A percentile compares a stretch with the other conserved stretches of the same genome.
These are phyloP conservation scores for Perizoma affinitatum DNA, from an alignment of 2,888 invertebrate genomes.

Conservation along the genomic window DNA sequence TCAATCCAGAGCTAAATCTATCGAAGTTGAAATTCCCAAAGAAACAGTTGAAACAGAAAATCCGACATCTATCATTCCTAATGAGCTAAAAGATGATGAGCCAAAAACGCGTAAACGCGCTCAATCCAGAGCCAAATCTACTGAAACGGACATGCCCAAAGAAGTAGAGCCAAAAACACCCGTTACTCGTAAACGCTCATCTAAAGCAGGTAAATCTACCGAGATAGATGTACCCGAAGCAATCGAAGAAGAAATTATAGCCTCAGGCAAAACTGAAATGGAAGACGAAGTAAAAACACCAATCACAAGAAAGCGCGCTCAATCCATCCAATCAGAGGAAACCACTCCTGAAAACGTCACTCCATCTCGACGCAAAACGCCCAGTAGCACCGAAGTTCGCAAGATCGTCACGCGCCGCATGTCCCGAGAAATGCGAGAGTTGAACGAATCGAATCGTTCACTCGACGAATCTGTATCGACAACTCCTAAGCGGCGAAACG, in stretches of 20 bases:
- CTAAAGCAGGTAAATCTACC: constrained; percentile 48
- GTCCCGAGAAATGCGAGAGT: constrained; percentile 66
- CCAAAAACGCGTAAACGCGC: constrained; percentile 62
- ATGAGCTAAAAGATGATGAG: not conserved
- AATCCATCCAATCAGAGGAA: constrained; percentile 54
- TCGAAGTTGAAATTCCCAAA: too few species aligned
- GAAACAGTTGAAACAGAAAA: too few species aligned
- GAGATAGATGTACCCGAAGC: constrained; percentile 35
- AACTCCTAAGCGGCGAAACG: constrained; percentile 59
- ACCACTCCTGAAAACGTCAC: constrained; percentile 53
- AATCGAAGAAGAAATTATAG: constrained; percentile 7
- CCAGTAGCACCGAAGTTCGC: constrained; percentile 62
- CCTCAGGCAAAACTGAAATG: constrained; percentile 24
- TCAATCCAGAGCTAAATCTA: constrained; percentile 40
- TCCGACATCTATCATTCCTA: too few species aligned
- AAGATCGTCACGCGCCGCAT: constrained; percentile 69
- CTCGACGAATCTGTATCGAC: constrained; percentile 51
- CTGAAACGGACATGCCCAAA: constrained; percentile 47
- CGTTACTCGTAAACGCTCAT: constrained; percentile 54
- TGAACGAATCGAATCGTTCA: constrained; percentile 53
- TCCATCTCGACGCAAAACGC: constrained; percentile 58
- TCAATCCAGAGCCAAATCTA: constrained; percentile 42
- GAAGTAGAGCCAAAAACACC: constrained; percentile 53
- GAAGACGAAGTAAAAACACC: constrained; percentile 55
- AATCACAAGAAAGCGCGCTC: constrained; percentile 60